These are phyloP conservation scores for Melanostoma scalare DNA, from an alignment of 2,888 invertebrate genomes.

Conservation along the genomic window DNA sequence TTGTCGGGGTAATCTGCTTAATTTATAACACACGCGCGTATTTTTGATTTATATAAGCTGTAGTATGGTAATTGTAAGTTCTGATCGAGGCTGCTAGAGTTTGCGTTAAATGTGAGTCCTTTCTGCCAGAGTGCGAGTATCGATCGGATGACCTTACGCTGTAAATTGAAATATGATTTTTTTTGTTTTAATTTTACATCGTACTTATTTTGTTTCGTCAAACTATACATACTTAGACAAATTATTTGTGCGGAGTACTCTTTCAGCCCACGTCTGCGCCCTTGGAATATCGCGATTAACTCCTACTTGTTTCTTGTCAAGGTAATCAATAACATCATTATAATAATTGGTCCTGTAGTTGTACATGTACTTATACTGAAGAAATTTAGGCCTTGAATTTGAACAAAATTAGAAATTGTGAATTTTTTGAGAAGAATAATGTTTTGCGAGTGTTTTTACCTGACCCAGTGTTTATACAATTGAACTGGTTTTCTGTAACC, in stretches of 20 bases:
- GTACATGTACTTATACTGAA: conserved; percentile 91
- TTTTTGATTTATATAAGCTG: conserved; percentile 89
- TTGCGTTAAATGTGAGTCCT: conserved; percentile 84
- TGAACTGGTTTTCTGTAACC: conserved; percentile 87
- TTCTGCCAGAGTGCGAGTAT: conserved; percentile 77
- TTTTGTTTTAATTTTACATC: neutral
- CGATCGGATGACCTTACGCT: conserved; percentile 77
- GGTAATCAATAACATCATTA: conserved; percentile 91
- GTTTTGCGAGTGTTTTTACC: conserved; percentile 81
- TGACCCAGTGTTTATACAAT: conserved; percentile 91
- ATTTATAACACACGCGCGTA: conserved; percentile 84
- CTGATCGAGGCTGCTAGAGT: conserved; percentile 86
- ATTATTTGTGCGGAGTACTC: conserved; percentile 88
- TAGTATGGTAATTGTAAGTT: conserved; percentile 89
- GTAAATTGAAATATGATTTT: conserved; percentile 27
- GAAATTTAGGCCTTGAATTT: conserved; percentile 87
- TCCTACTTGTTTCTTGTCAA: conserved; percentile 90
- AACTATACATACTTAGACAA: conserved; percentile 17
- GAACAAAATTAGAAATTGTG: conserved; percentile 4
- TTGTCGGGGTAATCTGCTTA: conserved; percentile 22
- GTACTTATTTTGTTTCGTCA: neutral
- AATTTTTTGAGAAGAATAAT: conserved; percentile 41
- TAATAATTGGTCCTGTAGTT: conserved; percentile 94
- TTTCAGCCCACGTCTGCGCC: conserved; percentile 93
- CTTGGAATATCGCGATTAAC: conserved; percentile 87